phyloP scores from a whole-genome alignment of 2,888 invertebrate genomes.

The Agonopterix heracliana region DNA sequence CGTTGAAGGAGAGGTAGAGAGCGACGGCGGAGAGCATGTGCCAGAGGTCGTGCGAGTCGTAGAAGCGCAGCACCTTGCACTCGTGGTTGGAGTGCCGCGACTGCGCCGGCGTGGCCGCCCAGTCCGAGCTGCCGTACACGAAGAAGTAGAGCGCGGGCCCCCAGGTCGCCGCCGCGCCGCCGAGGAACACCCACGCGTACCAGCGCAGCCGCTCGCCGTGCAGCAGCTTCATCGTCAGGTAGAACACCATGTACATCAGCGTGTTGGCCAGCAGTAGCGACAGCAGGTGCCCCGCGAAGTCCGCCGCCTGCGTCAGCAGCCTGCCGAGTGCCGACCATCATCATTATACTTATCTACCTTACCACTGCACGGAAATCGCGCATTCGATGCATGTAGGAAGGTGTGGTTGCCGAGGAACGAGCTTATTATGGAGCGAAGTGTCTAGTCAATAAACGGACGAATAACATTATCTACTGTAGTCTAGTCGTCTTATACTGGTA shows the following conservation, averaged over 20 bases:
- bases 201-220: constrained; percentile 78
- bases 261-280: constrained; percentile 89
- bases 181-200: constrained; percentile 80
- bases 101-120: constrained; percentile 79
- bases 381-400: too few species aligned
- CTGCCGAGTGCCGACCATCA: constrained; percentile 32
- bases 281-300: constrained; percentile 89
- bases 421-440: too few species aligned
- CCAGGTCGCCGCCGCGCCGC: constrained; percentile 81
- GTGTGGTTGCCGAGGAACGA: too few species aligned
- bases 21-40: constrained; percentile 89
- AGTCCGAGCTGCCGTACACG: constrained; percentile 36
- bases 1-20: constrained; percentile 90
- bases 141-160: constrained; percentile 79
- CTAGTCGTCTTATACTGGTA: too few species aligned
- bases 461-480: too few species aligned
- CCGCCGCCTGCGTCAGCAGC: constrained; percentile 75
- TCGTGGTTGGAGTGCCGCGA: constrained; percentile 77
- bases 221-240: constrained; percentile 89
- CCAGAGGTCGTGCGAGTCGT: constrained; percentile 93
- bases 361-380: too few species aligned
- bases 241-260: constrained; percentile 87
- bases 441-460: too few species aligned
- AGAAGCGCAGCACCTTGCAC: constrained; percentile 82
- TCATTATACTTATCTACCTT: too few species aligned